phyloP scores from a whole-genome alignment of 64 coral and sea anemone species.

The Stylophora pistillata region DNA sequence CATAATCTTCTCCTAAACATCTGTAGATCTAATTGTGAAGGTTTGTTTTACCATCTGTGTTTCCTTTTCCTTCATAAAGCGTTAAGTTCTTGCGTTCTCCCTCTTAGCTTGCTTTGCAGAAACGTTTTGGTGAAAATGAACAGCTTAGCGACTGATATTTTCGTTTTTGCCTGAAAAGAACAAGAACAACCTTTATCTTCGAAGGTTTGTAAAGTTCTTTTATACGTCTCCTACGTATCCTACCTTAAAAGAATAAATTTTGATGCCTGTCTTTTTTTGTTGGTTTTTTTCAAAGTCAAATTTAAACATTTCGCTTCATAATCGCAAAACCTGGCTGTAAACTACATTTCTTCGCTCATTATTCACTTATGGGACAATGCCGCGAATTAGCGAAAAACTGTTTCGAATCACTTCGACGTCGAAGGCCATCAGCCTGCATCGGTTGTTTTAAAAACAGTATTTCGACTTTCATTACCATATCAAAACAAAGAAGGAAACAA shows the following conservation, averaged over 20 bases:
- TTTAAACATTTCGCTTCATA: too few relatives aligned
- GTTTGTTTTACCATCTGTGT: neutral
- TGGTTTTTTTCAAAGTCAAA: neutral
- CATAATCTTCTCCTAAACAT: neutral
- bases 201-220: neutral
- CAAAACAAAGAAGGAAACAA: neutral
- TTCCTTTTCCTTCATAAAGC: neutral
- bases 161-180: neutral
- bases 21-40: neutral
- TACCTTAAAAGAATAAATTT: too few relatives aligned
- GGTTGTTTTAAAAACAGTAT: neutral
- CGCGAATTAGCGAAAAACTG: neutral
- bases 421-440: neutral
- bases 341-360: neutral
- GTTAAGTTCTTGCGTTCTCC: neutral
- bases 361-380: neutral
- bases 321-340: neutral
- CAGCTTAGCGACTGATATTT: neutral
- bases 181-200: neutral
- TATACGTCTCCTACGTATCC: neutral
- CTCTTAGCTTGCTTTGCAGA: neutral
- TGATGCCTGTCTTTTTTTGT: neutral
- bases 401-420: neutral
- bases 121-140: neutral
- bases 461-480: slow-evolving; percentile 26